Evolutionary conservation across 2,797 vertebrate genomes (phyloP).

Genomic region (Peromyscus aztecus): DNA sequence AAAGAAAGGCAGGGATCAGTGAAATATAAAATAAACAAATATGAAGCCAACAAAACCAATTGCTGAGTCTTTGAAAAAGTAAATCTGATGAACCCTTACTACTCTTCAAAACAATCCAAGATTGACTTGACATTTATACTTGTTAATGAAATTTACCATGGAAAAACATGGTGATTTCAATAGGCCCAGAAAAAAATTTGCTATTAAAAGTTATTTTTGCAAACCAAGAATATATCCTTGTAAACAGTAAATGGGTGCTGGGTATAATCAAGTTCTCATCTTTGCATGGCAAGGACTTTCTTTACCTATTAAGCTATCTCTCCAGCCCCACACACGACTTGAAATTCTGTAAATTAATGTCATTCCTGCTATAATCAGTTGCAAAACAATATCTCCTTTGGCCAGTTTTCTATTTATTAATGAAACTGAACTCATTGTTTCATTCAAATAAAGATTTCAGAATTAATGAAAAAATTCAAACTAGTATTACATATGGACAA

Average conservation of each 20-base stretch:
- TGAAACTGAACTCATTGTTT: not conserved
- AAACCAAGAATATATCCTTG: not conserved
- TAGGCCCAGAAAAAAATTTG: constrained; percentile 20
- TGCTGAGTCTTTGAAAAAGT: constrained; percentile 9
- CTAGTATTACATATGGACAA: not conserved
- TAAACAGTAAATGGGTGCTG: not conserved
- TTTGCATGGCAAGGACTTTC: not conserved
- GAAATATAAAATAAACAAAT: constrained; percentile 12
- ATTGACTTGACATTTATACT: constrained; percentile 40
- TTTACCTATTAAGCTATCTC: not conserved
- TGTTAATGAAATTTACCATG: not conserved
- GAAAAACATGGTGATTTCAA: not conserved
- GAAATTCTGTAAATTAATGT: constrained; percentile 26
- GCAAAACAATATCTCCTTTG: constrained; percentile 26
- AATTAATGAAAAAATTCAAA: not conserved
- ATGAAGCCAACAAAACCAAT: not conserved
- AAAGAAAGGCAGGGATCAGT: constrained; percentile 27
- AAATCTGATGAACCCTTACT: constrained; percentile 27
- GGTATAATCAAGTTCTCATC: not conserved
- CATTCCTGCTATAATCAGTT: constrained; percentile 20
- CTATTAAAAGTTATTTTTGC: constrained; percentile 2
- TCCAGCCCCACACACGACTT: not conserved
- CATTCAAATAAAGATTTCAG: not conserved
- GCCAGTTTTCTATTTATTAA: not conserved
- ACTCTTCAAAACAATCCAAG: constrained; percentile 31